Percentiles rank a stretch among this genome's conserved stretches.
These are phyloP conservation scores for Antidorcas marsupialis DNA, from an alignment of 2,113 vertebrate genomes.

Conservation along the genomic window DNA sequence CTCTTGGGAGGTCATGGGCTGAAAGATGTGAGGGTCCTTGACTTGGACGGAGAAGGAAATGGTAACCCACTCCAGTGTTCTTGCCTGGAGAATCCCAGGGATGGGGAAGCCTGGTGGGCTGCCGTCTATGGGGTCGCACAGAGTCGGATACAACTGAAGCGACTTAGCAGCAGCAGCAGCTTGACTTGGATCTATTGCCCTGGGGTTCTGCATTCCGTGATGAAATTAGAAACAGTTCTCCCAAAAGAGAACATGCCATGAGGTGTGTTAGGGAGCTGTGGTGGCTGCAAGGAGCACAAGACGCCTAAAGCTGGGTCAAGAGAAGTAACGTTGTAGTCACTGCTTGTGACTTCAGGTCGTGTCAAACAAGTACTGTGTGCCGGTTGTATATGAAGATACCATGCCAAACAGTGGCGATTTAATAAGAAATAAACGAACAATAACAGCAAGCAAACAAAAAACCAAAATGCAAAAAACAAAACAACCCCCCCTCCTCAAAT, in stretches of 20 bases:
- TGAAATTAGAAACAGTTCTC: neutral
- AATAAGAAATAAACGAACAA: neutral
- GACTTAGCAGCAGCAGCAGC: neutral
- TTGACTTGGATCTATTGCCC: neutral
- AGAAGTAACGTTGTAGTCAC: neutral
- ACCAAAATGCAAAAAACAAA: neutral
- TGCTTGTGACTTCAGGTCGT: neutral
- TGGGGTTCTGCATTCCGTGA: neutral
- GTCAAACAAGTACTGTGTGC: neutral
- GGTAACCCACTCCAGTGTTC: too few species aligned
- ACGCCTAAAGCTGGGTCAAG: neutral
- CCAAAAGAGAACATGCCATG: neutral
- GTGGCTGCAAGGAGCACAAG: neutral
- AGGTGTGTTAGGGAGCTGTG: neutral
- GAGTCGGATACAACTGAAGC: too few species aligned
- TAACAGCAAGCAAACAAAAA: neutral
- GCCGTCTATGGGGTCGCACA: too few species aligned
- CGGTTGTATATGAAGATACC: neutral
- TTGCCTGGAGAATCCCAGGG: too few species aligned
- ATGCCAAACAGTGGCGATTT: neutral
- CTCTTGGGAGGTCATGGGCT: neutral
- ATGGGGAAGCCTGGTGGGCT: too few species aligned
- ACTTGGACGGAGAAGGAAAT: neutral
- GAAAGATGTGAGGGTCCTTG: neutral
- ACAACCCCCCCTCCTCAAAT: neutral